phyloP scores from a whole-genome alignment of 2,113 vertebrate species.

The Aphyosemion australe region DNA sequence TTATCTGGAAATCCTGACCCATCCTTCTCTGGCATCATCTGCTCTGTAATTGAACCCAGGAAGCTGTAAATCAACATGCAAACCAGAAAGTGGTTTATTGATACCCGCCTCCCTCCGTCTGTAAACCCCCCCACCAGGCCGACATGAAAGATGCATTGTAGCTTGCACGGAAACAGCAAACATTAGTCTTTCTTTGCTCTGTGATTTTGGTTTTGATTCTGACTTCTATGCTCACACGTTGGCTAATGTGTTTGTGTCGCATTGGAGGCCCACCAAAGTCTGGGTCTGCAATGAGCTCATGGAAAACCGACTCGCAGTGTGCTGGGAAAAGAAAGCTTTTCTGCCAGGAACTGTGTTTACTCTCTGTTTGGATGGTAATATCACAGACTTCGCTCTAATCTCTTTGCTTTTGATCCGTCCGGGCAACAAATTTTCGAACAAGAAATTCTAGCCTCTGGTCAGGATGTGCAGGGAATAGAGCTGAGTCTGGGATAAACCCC shows the following conservation, averaged over 20 bases:
- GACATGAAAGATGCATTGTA: slow-evolving; percentile 67
- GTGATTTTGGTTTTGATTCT: slow-evolving; percentile 42
- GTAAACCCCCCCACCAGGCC: slow-evolving; percentile 1
- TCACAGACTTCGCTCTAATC: slow-evolving; percentile 66
- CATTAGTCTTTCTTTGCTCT: slow-evolving; percentile 35
- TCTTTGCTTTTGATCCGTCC: slow-evolving; percentile 41
- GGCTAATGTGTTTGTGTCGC: slow-evolving; percentile 63
- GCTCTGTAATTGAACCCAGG: slow-evolving; percentile 34
- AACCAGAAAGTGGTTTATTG: slow-evolving; percentile 13
- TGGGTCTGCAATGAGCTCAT: slow-evolving; percentile 75
- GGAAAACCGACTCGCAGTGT: slow-evolving; percentile 67
- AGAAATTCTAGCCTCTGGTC: background rate
- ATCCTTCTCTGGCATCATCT: slow-evolving; percentile 31
- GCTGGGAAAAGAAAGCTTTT: slow-evolving; percentile 60
- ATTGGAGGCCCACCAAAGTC: slow-evolving; percentile 65
- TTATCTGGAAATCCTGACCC: slow-evolving; percentile 4
- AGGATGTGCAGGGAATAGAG: slow-evolving; percentile 28
- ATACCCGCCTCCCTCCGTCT: slow-evolving; percentile 5
- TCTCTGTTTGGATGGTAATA: slow-evolving; percentile 57
- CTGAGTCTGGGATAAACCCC: slow-evolving; percentile 53
- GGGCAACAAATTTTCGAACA: slow-evolving; percentile 8
- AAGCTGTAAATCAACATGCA: slow-evolving; percentile 40
- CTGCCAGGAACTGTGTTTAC: slow-evolving; percentile 68
- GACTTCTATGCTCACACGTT: slow-evolving; percentile 60
- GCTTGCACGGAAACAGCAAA: slow-evolving; percentile 42